These are phyloP conservation scores for Oryzias curvinotus DNA, from an alignment of 2,113 vertebrate genomes.

Conservation along the genomic window DNA sequence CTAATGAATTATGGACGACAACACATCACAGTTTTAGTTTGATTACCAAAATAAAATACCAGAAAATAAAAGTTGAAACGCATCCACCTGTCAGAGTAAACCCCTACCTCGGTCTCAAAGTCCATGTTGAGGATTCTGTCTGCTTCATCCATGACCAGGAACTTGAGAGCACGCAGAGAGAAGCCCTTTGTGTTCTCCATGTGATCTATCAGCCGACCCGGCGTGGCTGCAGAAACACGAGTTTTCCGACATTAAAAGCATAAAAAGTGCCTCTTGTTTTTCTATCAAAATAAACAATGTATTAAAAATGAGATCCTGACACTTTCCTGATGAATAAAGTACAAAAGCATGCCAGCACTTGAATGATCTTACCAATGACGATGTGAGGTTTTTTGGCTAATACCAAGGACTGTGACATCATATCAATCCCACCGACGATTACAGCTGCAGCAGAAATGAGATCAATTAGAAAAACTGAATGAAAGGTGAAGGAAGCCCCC, in stretches of 20 bases:
- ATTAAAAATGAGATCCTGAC: neutral
- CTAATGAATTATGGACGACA: too few relatives aligned
- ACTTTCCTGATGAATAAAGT: neutral
- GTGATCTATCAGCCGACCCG: constrained; percentile 93
- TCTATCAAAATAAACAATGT: too few relatives aligned
- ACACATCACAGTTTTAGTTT: too few relatives aligned
- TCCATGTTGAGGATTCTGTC: constrained; percentile 99
- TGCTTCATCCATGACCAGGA: constrained; percentile 96
- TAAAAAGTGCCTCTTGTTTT: too few relatives aligned
- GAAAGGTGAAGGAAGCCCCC: neutral
- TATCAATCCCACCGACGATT: constrained; percentile 94
- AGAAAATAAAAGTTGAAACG: neutral
- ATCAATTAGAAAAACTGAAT: neutral
- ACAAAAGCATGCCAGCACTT: neutral
- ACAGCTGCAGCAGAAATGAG: constrained; percentile 81
- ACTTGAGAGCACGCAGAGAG: constrained; percentile 89
- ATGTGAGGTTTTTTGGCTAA: constrained; percentile 96
- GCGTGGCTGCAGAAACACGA: constrained; percentile 82
- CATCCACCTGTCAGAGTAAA: too few relatives aligned
- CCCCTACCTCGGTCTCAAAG: constrained; percentile 92
- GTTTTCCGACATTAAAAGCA: too few relatives aligned
- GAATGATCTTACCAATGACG: constrained; percentile 86
- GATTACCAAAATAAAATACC: neutral
- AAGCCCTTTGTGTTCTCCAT: constrained; percentile 98
- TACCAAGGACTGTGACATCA: constrained; percentile 95